phyloP scores from a whole-genome alignment of 2,797 vertebrate species.

The Adelosebastes latens region DNA sequence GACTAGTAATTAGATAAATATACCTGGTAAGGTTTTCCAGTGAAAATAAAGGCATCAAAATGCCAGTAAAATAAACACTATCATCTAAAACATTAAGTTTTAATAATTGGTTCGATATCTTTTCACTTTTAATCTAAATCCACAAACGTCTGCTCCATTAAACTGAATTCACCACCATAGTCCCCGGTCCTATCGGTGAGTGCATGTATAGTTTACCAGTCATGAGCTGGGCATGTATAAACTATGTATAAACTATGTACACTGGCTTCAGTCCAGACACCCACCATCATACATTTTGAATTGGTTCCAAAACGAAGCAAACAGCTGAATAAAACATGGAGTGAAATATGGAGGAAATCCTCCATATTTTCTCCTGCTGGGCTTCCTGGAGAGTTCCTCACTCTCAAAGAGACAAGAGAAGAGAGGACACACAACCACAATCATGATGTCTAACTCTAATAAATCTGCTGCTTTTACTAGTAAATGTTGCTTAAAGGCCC shows the following conservation, averaged over 20 bases:
- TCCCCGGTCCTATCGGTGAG: neutral
- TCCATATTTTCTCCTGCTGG: neutral
- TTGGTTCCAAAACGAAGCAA: neutral
- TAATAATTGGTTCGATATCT: neutral
- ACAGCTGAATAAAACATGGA: constrained; percentile 2
- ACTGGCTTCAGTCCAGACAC: neutral
- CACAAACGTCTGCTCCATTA: neutral
- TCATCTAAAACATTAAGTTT: neutral
- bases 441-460: neutral
- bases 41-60: neutral
- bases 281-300: neutral
- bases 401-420: neutral
- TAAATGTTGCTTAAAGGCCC: neutral
- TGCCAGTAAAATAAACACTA: neutral
- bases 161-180: neutral
- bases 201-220: neutral
- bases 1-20: no score
- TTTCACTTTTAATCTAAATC: neutral
- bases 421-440: neutral
- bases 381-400: neutral
- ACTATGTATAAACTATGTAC: neutral
- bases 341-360: neutral
- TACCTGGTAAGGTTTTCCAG: no score
- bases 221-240: neutral
- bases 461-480: neutral